These are phyloP conservation scores for Lepus europaeus DNA, from an alignment of 2,113 vertebrate species.

Conservation along the genomic window DNA sequence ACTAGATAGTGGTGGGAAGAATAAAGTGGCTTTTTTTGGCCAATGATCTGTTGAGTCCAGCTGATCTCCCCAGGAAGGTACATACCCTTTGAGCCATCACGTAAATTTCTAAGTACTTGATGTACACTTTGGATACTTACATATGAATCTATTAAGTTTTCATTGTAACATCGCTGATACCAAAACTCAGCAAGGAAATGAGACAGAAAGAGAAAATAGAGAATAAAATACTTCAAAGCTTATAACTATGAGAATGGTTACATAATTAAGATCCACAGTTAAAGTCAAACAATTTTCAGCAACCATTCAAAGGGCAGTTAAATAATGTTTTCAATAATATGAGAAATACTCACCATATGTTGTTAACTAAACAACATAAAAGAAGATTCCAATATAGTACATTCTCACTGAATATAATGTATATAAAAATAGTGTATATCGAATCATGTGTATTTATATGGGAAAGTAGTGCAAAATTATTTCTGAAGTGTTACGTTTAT, in stretches of 20 bases:
- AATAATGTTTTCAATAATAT: background rate
- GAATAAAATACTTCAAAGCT: background rate
- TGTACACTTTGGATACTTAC: background rate
- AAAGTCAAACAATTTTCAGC: background rate
- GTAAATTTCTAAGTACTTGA: background rate
- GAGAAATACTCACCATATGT: background rate
- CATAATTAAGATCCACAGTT: background rate
- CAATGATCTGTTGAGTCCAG: background rate
- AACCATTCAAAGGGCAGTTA: background rate
- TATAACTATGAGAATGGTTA: background rate
- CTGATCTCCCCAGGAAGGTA: background rate
- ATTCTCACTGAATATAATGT: constrained; percentile 21
- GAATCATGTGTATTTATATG: background rate
- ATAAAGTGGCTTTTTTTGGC: background rate
- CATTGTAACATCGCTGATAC: background rate
- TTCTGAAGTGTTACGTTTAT: background rate
- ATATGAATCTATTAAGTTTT: constrained; percentile 6
- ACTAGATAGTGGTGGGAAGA: background rate
- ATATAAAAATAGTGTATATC: background rate
- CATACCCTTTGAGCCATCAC: background rate
- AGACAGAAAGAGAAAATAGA: background rate
- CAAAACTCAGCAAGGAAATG: background rate
- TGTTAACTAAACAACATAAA: constrained; percentile 32
- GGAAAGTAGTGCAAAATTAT: background rate
- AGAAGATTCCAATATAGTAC: background rate